Base-by-base conservation (phyloP, 2,113 vertebrate genomes). In the Silurus asotus region DNA sequence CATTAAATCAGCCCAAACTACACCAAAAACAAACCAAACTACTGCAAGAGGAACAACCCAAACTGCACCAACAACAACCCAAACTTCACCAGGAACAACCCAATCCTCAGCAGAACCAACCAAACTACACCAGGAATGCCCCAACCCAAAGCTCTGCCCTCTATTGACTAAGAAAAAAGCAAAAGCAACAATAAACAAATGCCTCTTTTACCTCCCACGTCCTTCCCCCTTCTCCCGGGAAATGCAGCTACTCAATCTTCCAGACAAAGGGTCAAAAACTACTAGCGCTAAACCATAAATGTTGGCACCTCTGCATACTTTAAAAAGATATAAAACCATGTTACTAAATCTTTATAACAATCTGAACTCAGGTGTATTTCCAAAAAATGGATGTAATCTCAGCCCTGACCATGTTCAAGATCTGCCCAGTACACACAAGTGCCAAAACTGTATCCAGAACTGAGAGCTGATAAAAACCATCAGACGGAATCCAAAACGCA, bases 391-490 rank as follows among this genome's bases (percentile, higher is more conserved):
- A 13, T 49, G 19, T 19, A 79, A 76, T 76, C 69, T 55, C 82
- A 65, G 37, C 56, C 15, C 15, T 78, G 83, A 58, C 20, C 62
- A 49, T 58, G 75, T 80, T 25, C 78, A 61, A 28, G 76, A 84
- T 67, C 20, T 74, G 75, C 37, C 45, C 74, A 45, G 11, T 64
- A 28, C 80, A 45, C 5, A 23, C 7, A 17, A 84, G 58, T 7
- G 20, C 15, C 4, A 13, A 61, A 37, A 37, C 37, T 49, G 13
- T 37, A 25, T 83, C 56, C 17, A 5, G n/a, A n/a, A 28, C 72
- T 75, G 4, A 55, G 19, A 37, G 10, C 15, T 19, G 23, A 59
- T n/a, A 15, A 55, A 45, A 19, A 19, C 19, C n/a, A 28, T 37
- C 2, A 37, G 37, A 37, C 37, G 37, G 37, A 37, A 37, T 37